A percentile compares a stretch with the other conserved stretches of the same genome.
phyloP scores from a whole-genome alignment of 1,140 invertebrate species.

The Centruroides vittatus region DNA sequence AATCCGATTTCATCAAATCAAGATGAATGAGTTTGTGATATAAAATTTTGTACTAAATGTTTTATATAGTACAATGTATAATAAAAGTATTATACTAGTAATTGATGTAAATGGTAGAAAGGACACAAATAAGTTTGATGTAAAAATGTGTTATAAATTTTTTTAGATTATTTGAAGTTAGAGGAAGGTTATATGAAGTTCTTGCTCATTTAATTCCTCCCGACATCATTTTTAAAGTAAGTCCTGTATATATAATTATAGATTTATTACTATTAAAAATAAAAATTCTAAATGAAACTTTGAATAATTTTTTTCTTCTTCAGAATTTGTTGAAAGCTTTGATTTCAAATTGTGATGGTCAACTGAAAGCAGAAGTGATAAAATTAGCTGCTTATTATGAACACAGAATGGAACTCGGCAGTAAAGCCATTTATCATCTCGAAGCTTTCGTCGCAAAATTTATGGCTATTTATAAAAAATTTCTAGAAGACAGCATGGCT shows the following conservation, averaged over 20 bases:
- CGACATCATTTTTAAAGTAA: constrained; percentile 76
- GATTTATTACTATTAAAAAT: too few relatives aligned
- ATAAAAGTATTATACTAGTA: too few relatives aligned
- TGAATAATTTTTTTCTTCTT: constrained; percentile 10
- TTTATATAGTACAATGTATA: too few relatives aligned
- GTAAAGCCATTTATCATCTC: constrained; percentile 91
- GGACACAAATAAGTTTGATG: not conserved
- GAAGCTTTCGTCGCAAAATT: constrained; percentile 94
- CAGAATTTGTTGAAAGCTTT: constrained; percentile 66
- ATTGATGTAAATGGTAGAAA: too few relatives aligned
- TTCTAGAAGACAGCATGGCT: constrained; percentile 51
- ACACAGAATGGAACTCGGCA: constrained; percentile 72
- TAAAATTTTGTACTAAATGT: too few relatives aligned
- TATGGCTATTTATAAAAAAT: constrained; percentile 85
- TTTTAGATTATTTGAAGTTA: constrained; percentile 54
- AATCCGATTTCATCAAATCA: too few relatives aligned
- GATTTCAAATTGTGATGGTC: constrained; percentile 67
- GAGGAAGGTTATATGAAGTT: constrained; percentile 82
- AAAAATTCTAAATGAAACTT: too few relatives aligned
- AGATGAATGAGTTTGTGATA: too few relatives aligned
- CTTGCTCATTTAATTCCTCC: constrained; percentile 85
- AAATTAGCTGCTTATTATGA: constrained; percentile 76
- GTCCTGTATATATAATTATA: too few relatives aligned
- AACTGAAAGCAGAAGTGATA: constrained; percentile 71
- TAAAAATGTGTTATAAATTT: not conserved